Evolutionary conservation across 1,140 invertebrate genomes (phyloP).

Genomic region (Apis mellifera): DNA sequence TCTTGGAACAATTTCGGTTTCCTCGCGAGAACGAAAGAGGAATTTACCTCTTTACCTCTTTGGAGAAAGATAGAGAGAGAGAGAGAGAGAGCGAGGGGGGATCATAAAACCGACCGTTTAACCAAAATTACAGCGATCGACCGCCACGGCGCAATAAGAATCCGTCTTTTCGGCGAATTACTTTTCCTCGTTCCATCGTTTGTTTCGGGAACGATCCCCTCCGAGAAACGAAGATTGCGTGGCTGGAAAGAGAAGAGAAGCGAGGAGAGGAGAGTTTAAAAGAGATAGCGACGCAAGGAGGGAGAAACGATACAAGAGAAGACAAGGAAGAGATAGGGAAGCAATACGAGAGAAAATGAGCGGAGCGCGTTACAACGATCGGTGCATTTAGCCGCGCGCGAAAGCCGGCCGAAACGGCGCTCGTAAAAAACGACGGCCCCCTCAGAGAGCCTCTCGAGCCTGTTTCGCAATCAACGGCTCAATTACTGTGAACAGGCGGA

Average conservation of each 20-base stretch:
- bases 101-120: conserved; percentile 36
- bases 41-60: background rate
- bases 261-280: background rate
- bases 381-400: conserved; percentile 30
- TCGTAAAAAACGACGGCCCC: conserved; percentile 49
- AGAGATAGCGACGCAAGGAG: background rate
- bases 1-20: background rate
- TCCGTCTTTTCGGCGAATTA: conserved; percentile 43
- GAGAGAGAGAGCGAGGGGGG: background rate
- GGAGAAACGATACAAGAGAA: background rate
- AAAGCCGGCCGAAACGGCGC: conserved; percentile 52
- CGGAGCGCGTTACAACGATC: background rate
- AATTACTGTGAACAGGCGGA: conserved; percentile 45
- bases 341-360: background rate
- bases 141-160: conserved; percentile 36
- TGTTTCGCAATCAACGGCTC: conserved; percentile 63
- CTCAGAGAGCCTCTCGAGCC: conserved; percentile 29
- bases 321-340: background rate
- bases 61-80: background rate
- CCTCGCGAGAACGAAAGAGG: conserved; percentile 8
- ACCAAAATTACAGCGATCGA: conserved; percentile 41
- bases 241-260: too few species aligned
- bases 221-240: background rate
- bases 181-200: conserved; percentile 28
- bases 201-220: conserved; percentile 8